These are phyloP conservation scores for Hirudo medicinalis DNA, from an alignment of 1,140 invertebrate genomes.

Conservation along the genomic window DNA sequence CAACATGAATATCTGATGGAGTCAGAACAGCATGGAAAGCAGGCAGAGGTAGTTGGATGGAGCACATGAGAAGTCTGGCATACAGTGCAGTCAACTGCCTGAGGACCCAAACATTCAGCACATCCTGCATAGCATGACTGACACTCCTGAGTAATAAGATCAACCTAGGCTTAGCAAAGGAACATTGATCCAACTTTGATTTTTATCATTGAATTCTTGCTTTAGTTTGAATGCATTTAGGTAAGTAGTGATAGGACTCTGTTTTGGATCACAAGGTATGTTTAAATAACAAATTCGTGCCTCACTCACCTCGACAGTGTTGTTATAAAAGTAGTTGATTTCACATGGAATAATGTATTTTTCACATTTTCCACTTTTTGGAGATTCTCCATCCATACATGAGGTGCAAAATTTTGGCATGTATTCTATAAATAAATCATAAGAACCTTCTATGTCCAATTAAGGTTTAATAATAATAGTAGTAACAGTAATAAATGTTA, in stretches of 20 bases:
- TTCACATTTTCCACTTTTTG: neutral
- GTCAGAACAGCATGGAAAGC: slow-evolving; percentile 16
- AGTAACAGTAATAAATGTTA: too few relatives aligned
- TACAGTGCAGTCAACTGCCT: slow-evolving; percentile 5
- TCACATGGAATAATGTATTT: slow-evolving; percentile 1
- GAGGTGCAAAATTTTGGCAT: neutral
- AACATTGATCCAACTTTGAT: neutral
- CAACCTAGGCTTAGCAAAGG: neutral
- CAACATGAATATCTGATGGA: slow-evolving; percentile 11
- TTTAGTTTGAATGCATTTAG: too few relatives aligned
- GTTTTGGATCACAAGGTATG: too few relatives aligned
- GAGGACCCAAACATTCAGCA: slow-evolving; percentile 10
- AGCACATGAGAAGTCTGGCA: neutral
- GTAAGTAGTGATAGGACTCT: too few relatives aligned
- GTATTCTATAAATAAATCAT: too few relatives aligned
- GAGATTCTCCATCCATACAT: slow-evolving; percentile 4
- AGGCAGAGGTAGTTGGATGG: neutral
- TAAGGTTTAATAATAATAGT: too few relatives aligned
- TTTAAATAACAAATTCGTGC: neutral
- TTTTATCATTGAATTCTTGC: too few relatives aligned
- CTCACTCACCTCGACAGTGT: slow-evolving; percentile 8
- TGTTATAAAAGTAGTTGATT: neutral
- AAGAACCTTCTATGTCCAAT: too few relatives aligned
- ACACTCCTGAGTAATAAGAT: slow-evolving; percentile 4
- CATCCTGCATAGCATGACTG: slow-evolving; percentile 8